Evolutionary conservation across 1,140 invertebrate genomes (phyloP).

Genomic region (Phortica variegata): DNA sequence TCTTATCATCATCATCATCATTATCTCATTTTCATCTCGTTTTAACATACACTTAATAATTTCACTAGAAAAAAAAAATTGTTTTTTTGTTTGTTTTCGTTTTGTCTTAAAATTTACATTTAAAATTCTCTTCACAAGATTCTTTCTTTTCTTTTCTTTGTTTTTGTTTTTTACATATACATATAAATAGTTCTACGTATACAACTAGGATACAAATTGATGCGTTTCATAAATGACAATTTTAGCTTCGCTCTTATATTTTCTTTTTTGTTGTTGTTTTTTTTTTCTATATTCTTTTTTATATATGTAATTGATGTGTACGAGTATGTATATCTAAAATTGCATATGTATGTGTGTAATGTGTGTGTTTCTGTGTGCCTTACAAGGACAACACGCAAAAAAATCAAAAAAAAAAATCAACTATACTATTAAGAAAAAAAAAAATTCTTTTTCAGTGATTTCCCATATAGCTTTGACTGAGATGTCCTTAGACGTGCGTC

Average conservation of each 20-base stretch:
- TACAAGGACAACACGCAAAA: constrained; percentile 1
- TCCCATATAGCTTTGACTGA: neutral
- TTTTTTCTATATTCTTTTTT: too few relatives aligned
- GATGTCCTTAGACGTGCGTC: constrained; percentile 49
- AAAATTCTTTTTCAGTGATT: neutral
- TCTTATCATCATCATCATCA: constrained; percentile 7
- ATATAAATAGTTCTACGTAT: constrained; percentile 8
- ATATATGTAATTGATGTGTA: neutral
- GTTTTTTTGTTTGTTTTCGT: too few relatives aligned
- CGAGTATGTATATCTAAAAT: neutral
- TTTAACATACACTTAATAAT: constrained; percentile 1
- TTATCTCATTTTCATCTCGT: constrained; percentile 1
- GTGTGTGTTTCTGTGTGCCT: neutral
- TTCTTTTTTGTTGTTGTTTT: too few relatives aligned
- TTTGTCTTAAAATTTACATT: too few relatives aligned
- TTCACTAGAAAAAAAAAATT: constrained; percentile 15
- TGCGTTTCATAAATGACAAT: neutral
- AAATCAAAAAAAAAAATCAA: neutral
- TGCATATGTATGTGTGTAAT: neutral
- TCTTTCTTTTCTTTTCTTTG: neutral
- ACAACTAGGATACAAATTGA: neutral
- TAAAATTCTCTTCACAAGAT: too few relatives aligned
- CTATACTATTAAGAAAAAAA: too few relatives aligned
- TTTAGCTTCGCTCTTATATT: too few relatives aligned
- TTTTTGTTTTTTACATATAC: constrained; percentile 3